Percentiles rank a stretch among this genome's conserved stretches.
These are phyloP conservation scores for Flexamia atlantica DNA, from an alignment of 2,888 invertebrate genomes.

Conservation along the genomic window DNA sequence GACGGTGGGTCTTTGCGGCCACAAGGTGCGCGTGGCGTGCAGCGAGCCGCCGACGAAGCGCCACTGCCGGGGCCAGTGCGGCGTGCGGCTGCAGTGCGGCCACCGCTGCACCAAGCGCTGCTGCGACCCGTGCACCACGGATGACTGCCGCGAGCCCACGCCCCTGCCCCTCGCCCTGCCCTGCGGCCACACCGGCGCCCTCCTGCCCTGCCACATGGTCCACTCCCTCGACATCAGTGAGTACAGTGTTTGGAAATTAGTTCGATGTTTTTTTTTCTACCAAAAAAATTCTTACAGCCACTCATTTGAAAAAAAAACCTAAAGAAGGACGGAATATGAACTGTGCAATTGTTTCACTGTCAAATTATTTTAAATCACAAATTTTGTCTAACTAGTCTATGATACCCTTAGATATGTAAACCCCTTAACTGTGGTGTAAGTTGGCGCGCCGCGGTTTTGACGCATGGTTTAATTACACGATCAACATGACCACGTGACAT, in stretches of 20 bases:
- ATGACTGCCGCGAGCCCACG: constrained; percentile 19
- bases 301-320: too few species aligned
- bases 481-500: too few species aligned
- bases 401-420: too few species aligned
- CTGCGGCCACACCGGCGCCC: constrained; percentile 26
- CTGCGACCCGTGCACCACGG: not conserved
- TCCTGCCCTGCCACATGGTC: constrained; percentile 34
- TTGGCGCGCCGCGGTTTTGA: too few species aligned
- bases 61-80: constrained; percentile 76
- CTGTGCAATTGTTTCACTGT: too few species aligned
- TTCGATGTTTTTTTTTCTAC: too few species aligned
- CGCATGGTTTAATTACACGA: too few species aligned
- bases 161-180: not conserved
- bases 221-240: not conserved
- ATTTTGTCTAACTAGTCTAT: too few species aligned
- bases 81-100: constrained; percentile 62
- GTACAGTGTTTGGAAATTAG: not conserved
- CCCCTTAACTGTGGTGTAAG: too few species aligned
- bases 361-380: too few species aligned
- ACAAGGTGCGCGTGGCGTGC: constrained; percentile 75
- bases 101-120: constrained; percentile 57
- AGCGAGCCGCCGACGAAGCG: constrained; percentile 67
- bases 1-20: constrained; percentile 71
- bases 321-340: too few species aligned
- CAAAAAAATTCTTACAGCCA: too few species aligned